Evolutionary conservation across 2,888 invertebrate genomes (phyloP).

Genomic region (Spicauda simplicius): DNA sequence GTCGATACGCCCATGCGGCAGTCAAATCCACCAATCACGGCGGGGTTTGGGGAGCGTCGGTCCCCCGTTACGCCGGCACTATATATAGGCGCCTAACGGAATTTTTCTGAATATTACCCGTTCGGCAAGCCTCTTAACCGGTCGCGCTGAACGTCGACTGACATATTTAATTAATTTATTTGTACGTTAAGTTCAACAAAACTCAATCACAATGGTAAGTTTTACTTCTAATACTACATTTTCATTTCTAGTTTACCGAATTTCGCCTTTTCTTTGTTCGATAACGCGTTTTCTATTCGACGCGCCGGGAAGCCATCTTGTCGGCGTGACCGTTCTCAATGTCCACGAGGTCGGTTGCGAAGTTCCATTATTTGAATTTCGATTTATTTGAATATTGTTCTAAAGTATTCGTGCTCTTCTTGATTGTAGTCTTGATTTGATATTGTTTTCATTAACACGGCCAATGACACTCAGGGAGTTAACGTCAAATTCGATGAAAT

Average conservation of each 20-base stretch:
- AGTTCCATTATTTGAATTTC: constrained; percentile 43
- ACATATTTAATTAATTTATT: constrained; percentile 74
- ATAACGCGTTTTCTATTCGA: constrained; percentile 18
- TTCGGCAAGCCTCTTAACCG: constrained; percentile 89
- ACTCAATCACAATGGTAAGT: constrained; percentile 83
- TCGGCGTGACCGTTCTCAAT: constrained; percentile 52
- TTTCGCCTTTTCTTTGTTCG: background rate
- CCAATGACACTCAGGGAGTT: background rate
- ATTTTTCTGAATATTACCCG: constrained; percentile 83
- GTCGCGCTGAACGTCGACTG: constrained; percentile 86
- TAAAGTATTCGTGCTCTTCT: constrained; percentile 4
- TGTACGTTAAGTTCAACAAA: constrained; percentile 76
- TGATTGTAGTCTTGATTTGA: constrained; percentile 3
- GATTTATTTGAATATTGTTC: constrained; percentile 14
- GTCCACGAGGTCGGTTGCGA: constrained; percentile 43
- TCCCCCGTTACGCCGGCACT: constrained; percentile 73
- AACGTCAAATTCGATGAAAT: constrained; percentile 35
- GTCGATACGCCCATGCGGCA: constrained; percentile 76
- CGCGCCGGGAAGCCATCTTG: constrained; percentile 67
- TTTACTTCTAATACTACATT: constrained; percentile 38
- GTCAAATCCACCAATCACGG: constrained; percentile 75
- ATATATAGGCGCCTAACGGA: constrained; percentile 84
- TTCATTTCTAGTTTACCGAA: constrained; percentile 11
- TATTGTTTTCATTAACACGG: constrained; percentile 18
- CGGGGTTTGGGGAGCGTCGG: constrained; percentile 72